Base-by-base conservation (phyloP, 2,113 vertebrate species). In the Ploceus nigricollis region DNA sequence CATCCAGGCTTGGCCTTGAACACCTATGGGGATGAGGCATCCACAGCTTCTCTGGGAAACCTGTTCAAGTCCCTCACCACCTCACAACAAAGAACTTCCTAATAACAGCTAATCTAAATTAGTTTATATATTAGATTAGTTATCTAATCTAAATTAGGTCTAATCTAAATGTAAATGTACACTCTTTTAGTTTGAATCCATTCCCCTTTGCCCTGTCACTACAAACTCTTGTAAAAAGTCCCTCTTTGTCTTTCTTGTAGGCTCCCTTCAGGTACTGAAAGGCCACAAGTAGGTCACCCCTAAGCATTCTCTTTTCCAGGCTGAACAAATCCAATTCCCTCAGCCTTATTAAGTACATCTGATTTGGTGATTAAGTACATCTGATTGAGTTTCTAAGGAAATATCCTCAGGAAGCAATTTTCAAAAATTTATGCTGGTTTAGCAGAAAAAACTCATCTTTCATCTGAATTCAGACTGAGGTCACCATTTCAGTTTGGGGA, bases 1-100 rank as follows among this genome's bases (percentile, higher is more conserved):
- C 37, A 33, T n/a, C 23, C 18, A 65, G 42, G 15, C 27, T 23
- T 73, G 18, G 15, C 7, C 23, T 58, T 51, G 42, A 45, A 24
- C 13, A 45, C 15, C 7, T 39, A 3, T 1, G 0, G 37, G 28
- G 13, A 51, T 28, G 37, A 15, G 6, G 5, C 5, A 33, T 15
- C n/a, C 7, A 19, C 54, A 33, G 0, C 12, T 69, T 54, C 12
- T 35, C 30, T 54, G 47, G 24, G 21, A 18, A 61, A 40, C 9
- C 3, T 25, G 16, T 40, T 60, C 30, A 51, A 82, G 39, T 61
- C 24, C 11, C 40, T 89, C 14, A 40, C 12, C 30, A 54, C 7
- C 63, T 76, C 21, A 76, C 8, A 35, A 31, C 3, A 61, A 35
- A 61, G 21, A 61, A 35, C 7, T 47, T 76, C 17, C 21, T 47